Evolutionary conservation across 2,888 invertebrate genomes (phyloP), one percentile per base, ranked within the genome.

Genomic region (Nephrocerus scutellatus): DNA sequence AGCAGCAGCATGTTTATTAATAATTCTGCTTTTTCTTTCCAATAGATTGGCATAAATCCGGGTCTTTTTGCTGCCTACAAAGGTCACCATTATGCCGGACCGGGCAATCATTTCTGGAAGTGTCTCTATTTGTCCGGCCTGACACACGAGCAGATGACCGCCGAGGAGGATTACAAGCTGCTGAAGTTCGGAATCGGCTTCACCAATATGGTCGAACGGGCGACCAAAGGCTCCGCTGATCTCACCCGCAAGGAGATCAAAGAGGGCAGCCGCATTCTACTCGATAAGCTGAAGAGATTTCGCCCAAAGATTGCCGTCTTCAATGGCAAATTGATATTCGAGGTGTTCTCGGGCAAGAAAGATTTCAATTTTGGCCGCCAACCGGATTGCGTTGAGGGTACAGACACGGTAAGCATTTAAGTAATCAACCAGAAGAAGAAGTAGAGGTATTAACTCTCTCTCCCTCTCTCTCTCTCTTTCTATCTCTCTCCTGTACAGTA

Each of bases 31-130:
- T 47, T 34, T 16, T 19, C 12, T 32, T 54, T 45, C 49, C 66
- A 72, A 40, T 74, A 96, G 95, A 89, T 97, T 73, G 96, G 96
- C 52, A 95, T 96, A 57, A 97, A 97, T 75, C 96, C 96, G 9
- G 95, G 96, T 3, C 73, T 95, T 58, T 92, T 91, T 72, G 95
- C 96, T 51, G 96, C 96, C 49, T 93, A 91, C 73, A 92, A 93
- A 70, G 95, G 95, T 3, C 96, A 96, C 72, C 95, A 97, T 71
- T 97, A 97, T 74, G 95, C 96, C 36, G 96, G 96, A 35, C 95
- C 95, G 30, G 96, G 96, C 30, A 97, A 97, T 73, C 97, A 97
- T 74, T 96, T 97, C 74, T 97, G 96, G 96, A 95, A 95, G 74
- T 96, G 95, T 68, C 74, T 96, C 47, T 93, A 89, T 71, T 73